phyloP scores from a whole-genome alignment of 2,888 invertebrate genomes.

The Furcula furcula region DNA sequence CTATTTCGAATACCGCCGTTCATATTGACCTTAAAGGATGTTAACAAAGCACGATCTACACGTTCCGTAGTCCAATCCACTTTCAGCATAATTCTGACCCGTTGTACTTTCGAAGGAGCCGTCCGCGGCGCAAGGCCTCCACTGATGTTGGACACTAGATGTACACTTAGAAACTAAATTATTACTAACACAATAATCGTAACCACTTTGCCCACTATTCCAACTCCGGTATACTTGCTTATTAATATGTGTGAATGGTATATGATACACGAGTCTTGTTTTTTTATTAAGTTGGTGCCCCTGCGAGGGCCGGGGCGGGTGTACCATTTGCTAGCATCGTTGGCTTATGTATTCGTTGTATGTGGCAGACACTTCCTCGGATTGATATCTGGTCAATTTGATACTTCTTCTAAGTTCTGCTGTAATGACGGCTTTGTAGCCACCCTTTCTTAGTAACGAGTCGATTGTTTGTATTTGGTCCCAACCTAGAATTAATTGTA shows the following conservation, averaged over 20 bases:
- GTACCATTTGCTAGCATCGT: slow-evolving; percentile 88
- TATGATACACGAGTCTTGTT: slow-evolving; percentile 31
- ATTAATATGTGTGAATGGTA: slow-evolving; percentile 24
- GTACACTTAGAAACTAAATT: slow-evolving; percentile 66
- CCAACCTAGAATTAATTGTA: slow-evolving; percentile 89
- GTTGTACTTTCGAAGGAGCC: slow-evolving; percentile 30
- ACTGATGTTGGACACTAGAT: slow-evolving; percentile 46
- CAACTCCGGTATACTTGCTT: slow-evolving; percentile 26
- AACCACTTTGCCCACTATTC: slow-evolving; percentile 33
- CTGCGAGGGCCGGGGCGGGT: slow-evolving; percentile 41
- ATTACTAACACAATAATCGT: slow-evolving; percentile 46
- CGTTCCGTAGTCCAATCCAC: slow-evolving; percentile 38
- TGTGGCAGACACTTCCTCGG: slow-evolving; percentile 95
- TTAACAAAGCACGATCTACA: slow-evolving; percentile 29
- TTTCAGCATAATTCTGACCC: slow-evolving; percentile 63
- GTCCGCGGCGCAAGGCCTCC: slow-evolving; percentile 22
- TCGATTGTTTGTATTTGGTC: slow-evolving; percentile 99
- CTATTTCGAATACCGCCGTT: slow-evolving; percentile 1
- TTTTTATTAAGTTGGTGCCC: slow-evolving; percentile 16
- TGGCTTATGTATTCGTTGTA: slow-evolving; percentile 91
- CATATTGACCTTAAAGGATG: slow-evolving; percentile 38
- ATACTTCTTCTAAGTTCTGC: slow-evolving; percentile 93
- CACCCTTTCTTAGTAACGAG: slow-evolving; percentile 97
- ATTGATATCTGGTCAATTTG: slow-evolving; percentile 97
- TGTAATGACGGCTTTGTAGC: slow-evolving; percentile 95